phyloP scores from a whole-genome alignment of 1,140 invertebrate genomes.

The Drosophila elegans region DNA sequence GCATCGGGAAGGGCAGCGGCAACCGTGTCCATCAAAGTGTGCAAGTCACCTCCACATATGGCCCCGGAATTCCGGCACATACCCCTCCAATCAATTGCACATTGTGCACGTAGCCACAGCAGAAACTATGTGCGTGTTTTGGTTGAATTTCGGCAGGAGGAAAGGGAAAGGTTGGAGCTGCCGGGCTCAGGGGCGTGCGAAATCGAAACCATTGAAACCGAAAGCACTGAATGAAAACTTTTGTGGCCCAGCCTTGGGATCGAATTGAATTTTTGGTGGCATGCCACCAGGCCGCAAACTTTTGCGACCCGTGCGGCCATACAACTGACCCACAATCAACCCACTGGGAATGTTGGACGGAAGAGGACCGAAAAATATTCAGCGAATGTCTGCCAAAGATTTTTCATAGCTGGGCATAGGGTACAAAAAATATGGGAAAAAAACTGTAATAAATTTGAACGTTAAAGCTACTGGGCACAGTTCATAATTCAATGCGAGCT shows the following conservation, averaged over 20 bases:
- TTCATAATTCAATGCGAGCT: conserved; percentile 73
- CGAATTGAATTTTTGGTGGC: conserved; percentile 68
- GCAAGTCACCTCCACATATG: conserved; percentile 32
- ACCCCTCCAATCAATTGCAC: conserved; percentile 56
- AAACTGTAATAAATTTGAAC: conserved; percentile 27
- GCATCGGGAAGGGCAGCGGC: too few relatives aligned
- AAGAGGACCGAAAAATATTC: conserved; percentile 1
- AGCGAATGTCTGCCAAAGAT: conserved; percentile 49
- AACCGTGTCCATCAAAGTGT: conserved; percentile 31
- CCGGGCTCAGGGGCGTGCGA: conserved; percentile 61
- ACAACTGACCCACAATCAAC: conserved; percentile 76
- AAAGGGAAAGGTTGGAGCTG: conserved; percentile 7
- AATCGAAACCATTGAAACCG: conserved; percentile 78
- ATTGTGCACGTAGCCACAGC: conserved; percentile 52
- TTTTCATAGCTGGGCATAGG: conserved; percentile 56
- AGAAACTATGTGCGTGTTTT: conserved; percentile 52
- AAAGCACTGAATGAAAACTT: conserved; percentile 77
- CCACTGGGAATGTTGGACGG: not conserved
- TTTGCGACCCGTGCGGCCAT: conserved; percentile 57
- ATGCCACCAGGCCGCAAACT: conserved; percentile 41
- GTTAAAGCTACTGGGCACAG: conserved; percentile 49
- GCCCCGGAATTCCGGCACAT: conserved; percentile 11
- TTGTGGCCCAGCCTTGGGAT: conserved; percentile 66
- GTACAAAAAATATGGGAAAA: conserved; percentile 21
- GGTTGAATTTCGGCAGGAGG: conserved; percentile 17